Conservation (phyloP, 2,113 vertebrate species). For the Pituophis catenifer region DNA sequence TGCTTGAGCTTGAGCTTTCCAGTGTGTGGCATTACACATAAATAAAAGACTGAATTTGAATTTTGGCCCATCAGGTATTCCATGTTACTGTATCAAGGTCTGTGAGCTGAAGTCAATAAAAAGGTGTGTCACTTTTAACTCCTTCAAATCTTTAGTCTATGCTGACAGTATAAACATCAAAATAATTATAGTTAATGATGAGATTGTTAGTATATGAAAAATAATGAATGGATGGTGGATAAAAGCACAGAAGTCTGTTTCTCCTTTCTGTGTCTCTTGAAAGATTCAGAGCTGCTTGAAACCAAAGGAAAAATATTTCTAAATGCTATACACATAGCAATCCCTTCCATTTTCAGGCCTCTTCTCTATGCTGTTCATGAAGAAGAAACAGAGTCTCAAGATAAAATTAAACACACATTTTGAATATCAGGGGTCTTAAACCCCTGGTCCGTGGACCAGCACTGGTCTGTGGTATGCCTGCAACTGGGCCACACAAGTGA, state of each 20-base stretch:
- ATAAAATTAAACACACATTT: constrained; percentile 21
- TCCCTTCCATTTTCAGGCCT: background rate
- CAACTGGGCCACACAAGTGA: too few species aligned
- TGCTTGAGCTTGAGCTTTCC: background rate
- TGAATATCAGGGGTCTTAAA: background rate
- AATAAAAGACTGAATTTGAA: background rate
- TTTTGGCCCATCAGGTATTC: background rate
- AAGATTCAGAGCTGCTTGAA: background rate
- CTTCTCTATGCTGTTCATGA: background rate
- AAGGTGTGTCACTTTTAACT: background rate
- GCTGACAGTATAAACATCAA: background rate
- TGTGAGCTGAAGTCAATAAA: background rate
- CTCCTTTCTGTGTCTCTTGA: background rate
- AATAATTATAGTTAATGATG: background rate
- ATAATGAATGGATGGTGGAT: background rate
- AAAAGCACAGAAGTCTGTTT: background rate
- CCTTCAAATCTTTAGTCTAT: background rate
- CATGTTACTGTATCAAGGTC: background rate
- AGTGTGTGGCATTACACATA: background rate
- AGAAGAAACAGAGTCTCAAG: background rate
- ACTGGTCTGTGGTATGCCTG: too few species aligned
- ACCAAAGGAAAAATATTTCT: background rate
- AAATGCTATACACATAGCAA: background rate
- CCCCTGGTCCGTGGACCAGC: too few species aligned
- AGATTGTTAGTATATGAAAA: background rate